These are phyloP conservation scores for Arion vulgaris DNA, from an alignment of 1,140 invertebrate genomes.

Conservation along the genomic window DNA sequence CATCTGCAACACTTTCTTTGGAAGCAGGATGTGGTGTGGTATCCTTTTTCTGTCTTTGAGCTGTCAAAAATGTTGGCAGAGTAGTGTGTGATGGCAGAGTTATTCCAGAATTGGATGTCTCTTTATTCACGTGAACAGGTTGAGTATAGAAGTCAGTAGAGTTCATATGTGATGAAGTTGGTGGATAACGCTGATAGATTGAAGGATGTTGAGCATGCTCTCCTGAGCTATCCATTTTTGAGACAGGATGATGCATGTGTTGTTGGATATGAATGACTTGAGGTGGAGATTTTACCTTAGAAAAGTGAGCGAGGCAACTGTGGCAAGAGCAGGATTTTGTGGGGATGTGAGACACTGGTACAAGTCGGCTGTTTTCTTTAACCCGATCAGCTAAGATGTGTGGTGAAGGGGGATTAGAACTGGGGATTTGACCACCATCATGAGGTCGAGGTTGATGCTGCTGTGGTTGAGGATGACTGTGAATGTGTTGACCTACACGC, in stretches of 20 bases:
- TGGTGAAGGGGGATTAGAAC: slow-evolving; percentile 34
- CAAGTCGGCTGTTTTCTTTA: not conserved
- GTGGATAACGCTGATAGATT: not conserved
- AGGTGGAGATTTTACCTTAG: slow-evolving; percentile 1
- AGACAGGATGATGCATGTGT: not conserved
- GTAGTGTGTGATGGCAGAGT: not conserved
- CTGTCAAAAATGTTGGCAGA: not conserved
- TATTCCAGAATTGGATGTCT: not conserved
- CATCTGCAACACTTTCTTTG: not conserved
- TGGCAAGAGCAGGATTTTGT: slow-evolving; percentile 39
- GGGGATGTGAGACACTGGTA: slow-evolving; percentile 32
- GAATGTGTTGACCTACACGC: not conserved
- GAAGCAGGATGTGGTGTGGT: not conserved
- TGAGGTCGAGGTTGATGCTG: not conserved
- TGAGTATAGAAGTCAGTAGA: not conserved
- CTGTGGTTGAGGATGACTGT: not conserved
- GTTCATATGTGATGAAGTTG: not conserved
- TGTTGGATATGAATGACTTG: not conserved
- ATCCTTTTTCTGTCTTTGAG: not conserved
- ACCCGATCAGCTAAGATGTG: slow-evolving; percentile 28
- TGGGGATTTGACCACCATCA: not conserved
- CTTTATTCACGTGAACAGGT: not conserved
- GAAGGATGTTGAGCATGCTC: not conserved
- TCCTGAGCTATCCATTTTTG: not conserved
- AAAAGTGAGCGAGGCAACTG: slow-evolving; percentile 30